Evolutionary conservation across 2,888 invertebrate genomes (phyloP), one percentile per base, ranked within the genome.

Genomic region (Lagria hirta): DNA sequence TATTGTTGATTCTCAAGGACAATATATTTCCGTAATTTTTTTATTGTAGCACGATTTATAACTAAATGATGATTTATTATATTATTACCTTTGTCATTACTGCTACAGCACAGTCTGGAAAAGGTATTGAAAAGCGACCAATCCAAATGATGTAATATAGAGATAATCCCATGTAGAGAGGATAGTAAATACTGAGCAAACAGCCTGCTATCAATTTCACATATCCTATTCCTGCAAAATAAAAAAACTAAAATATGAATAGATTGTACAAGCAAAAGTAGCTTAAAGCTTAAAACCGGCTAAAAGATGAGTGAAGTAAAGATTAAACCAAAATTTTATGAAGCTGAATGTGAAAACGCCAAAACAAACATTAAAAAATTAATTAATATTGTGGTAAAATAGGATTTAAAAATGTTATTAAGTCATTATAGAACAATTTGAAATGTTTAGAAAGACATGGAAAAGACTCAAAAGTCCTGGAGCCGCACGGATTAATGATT

Each of bases 221-320:
- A 57, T 80, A 81, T 15, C 82, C 82, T 10, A 82, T 73, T 47
- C 83, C 83, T 83, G 71, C 14, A 75, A 75, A 30, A 51, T 51
- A 53, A 10, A 41, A 21, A 32, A 22, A 32, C 8, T 14, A 36
- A 7, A 28, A 12, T 8, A 3, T 26, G 11, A 30, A 12, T 12
- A 6, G 11, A 40, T 13, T 17, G 13, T 26, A 8, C 22, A 4
- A 6, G n/a, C n/a, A n/a, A n/a, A n/a, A n/a, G n/a, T n/a, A n/a
- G n/a, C n/a, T n/a, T n/a, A n/a, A n/a, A n/a, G n/a, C n/a, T n/a
- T n/a, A n/a, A n/a, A n/a, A n/a, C n/a, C n/a, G n/a, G n/a, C n/a
- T n/a, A n/a, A n/a, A n/a, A n/a, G n/a, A n/a, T n/a, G n/a, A n/a
- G n/a, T n/a, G n/a, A n/a, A n/a, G n/a, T n/a, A n/a, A n/a, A n/a